Evolutionary conservation across 2,797 vertebrate species (phyloP).

Genomic region (Hydrocynus forskahlii): DNA sequence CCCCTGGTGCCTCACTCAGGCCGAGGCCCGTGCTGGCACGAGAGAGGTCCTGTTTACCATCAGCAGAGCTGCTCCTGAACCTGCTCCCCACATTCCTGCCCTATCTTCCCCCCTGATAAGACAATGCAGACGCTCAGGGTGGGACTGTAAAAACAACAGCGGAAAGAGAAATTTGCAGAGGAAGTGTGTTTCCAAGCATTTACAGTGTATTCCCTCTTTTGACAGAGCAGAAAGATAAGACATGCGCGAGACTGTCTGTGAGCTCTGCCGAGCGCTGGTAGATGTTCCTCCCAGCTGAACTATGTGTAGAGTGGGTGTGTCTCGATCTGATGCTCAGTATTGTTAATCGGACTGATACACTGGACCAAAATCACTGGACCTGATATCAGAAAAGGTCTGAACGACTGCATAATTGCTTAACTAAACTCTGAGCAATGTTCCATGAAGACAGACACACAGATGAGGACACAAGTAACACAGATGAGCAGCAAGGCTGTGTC

Average conservation of each 20-base stretch:
- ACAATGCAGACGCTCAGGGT: slow-evolving; percentile 48
- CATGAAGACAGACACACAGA: too few relatives aligned
- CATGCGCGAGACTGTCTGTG: not conserved
- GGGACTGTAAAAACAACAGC: slow-evolving; percentile 57
- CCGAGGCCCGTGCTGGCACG: slow-evolving; percentile 15
- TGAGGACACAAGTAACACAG: too few relatives aligned
- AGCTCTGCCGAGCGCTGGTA: not conserved
- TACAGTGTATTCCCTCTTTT: slow-evolving; percentile 11
- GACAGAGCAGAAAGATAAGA: not conserved
- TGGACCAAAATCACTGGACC: too few relatives aligned
- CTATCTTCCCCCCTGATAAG: slow-evolving; percentile 56
- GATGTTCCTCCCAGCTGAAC: not conserved
- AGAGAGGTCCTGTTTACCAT: slow-evolving; percentile 2
- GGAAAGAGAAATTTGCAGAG: slow-evolving; percentile 29
- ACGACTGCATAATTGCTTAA: too few relatives aligned
- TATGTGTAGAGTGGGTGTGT: too few relatives aligned
- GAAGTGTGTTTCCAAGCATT: slow-evolving; percentile 43
- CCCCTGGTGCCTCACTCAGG: slow-evolving; percentile 12
- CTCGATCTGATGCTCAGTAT: too few relatives aligned
- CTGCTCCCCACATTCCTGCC: slow-evolving; percentile 54
- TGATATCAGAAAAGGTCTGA: too few relatives aligned
- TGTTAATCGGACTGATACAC: too few relatives aligned
- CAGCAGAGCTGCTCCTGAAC: slow-evolving; percentile 32
- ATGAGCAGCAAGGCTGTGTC: too few relatives aligned
- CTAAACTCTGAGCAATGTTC: too few relatives aligned